Conservation (phyloP, 2,113 vertebrate species). For the Ammospiza caudacuta region DNA sequence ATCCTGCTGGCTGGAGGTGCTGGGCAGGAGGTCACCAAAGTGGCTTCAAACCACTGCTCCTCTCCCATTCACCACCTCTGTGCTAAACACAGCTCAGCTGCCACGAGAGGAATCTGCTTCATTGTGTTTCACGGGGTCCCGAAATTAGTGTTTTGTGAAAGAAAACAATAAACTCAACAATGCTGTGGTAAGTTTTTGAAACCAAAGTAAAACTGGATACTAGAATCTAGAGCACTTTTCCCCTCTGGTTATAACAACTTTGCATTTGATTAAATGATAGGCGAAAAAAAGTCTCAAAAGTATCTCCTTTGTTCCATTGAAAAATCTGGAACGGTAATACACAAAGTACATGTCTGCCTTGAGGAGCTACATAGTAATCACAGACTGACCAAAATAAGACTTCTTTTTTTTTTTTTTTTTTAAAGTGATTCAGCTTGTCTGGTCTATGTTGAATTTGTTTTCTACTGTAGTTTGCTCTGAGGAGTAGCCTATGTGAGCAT, state of each 20-base stretch:
- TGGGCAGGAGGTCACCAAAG: not conserved
- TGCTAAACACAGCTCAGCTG: constrained; percentile 3
- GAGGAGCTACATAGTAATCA: constrained; percentile 24
- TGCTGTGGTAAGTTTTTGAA: constrained; percentile 48
- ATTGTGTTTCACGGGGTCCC: constrained; percentile 10
- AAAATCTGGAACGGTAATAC: not conserved
- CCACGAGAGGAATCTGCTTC: not conserved
- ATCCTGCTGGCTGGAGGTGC: not conserved
- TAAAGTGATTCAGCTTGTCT: not conserved
- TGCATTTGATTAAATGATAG: constrained; percentile 60
- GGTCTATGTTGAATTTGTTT: not conserved
- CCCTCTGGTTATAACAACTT: constrained; percentile 57
- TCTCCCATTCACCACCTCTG: not conserved
- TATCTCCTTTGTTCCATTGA: constrained; percentile 49
- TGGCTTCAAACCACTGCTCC: not conserved
- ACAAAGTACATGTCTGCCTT: constrained; percentile 7
- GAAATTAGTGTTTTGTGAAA: constrained; percentile 56
- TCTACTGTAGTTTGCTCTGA: constrained; percentile 31
- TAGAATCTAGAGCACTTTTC: constrained; percentile 49
- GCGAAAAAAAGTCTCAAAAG: constrained; percentile 2
- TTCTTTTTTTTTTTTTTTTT: not conserved
- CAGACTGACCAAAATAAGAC: not conserved
- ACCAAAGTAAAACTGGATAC: constrained; percentile 46
- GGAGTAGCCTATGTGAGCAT: fast-evolving
- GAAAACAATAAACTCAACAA: constrained; percentile 39